Percentiles rank a stretch among this genome's conserved stretches.
Evolutionary conservation across 2,888 invertebrate species (phyloP).

Genomic region (Atethmia centrago): DNA sequence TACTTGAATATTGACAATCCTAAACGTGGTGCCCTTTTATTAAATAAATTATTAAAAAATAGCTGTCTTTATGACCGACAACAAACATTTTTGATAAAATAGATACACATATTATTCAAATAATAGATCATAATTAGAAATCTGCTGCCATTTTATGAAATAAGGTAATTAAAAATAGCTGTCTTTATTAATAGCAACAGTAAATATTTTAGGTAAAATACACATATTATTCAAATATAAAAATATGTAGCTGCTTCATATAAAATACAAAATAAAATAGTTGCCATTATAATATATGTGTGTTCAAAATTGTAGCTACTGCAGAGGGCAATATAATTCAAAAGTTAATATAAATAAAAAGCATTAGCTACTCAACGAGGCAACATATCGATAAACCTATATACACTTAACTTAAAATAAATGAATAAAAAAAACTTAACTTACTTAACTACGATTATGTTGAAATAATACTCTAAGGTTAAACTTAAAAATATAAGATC

Average conservation of each 20-base stretch:
- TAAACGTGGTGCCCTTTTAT: not conserved
- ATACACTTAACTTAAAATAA: slow-evolving; percentile 38
- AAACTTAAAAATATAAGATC: slow-evolving; percentile 49
- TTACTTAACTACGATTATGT: slow-evolving; percentile 49
- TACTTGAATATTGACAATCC: not conserved
- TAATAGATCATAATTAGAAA: not conserved
- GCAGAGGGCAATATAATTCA: slow-evolving; percentile 66
- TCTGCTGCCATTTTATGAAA: not conserved
- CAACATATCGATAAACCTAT: slow-evolving; percentile 54
- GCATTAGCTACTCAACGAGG: slow-evolving; percentile 63
- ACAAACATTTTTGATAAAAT: not conserved
- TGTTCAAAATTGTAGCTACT: slow-evolving; percentile 67
- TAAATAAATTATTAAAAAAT: not conserved
- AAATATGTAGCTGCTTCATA: slow-evolving; percentile 27
- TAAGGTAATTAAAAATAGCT: not conserved
- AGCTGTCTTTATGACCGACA: not conserved
- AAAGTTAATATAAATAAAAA: slow-evolving; percentile 25
- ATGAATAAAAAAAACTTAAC: slow-evolving; percentile 34
- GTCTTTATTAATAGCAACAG: not conserved
- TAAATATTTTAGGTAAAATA: slow-evolving; percentile 4
- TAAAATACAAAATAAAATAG: slow-evolving; percentile 25
- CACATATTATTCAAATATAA: slow-evolving; percentile 3
- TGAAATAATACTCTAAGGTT: slow-evolving; percentile 57
- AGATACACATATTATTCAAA: not conserved
- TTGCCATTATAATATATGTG: slow-evolving; percentile 22